phyloP scores from a whole-genome alignment of 2,888 invertebrate genomes.

The Ectropis crepuscularia region DNA sequence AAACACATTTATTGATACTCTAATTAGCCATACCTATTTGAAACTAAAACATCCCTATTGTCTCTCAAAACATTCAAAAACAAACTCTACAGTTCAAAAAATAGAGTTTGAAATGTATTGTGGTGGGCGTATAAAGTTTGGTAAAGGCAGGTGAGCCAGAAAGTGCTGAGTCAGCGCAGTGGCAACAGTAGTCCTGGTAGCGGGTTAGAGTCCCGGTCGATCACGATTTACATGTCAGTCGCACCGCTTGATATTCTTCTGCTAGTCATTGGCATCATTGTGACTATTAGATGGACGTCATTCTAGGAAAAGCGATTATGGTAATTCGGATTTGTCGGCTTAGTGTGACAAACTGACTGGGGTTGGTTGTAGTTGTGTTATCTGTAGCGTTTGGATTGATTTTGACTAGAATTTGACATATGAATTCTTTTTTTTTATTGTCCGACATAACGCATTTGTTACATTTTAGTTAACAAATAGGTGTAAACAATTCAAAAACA shows the following conservation, averaged over 20 bases:
- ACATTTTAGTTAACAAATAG: no score
- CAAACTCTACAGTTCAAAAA: neutral
- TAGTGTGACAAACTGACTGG: slow-evolving; percentile 42
- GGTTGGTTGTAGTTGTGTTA: slow-evolving; percentile 8
- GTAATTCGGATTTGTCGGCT: slow-evolving; percentile 59
- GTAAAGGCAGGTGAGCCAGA: slow-evolving; percentile 72
- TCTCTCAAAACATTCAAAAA: slow-evolving; percentile 7
- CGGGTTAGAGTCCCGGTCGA: slow-evolving; percentile 73
- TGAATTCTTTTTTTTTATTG: no score
- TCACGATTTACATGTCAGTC: slow-evolving; percentile 84
- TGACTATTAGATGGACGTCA: slow-evolving; percentile 37
- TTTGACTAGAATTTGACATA: neutral
- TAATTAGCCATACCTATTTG: slow-evolving; percentile 35
- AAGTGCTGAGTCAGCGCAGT: slow-evolving; percentile 79
- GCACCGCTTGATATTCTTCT: slow-evolving; percentile 82
- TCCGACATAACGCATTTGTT: no score
- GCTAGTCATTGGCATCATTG: slow-evolving; percentile 67
- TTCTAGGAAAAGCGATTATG: slow-evolving; percentile 72
- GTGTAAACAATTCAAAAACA: no score
- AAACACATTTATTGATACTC: slow-evolving; percentile 36
- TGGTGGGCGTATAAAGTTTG: slow-evolving; percentile 19
- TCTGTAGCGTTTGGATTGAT: slow-evolving; percentile 11
- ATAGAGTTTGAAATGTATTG: slow-evolving; percentile 29
- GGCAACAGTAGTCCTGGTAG: slow-evolving; percentile 83
- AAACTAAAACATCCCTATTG: slow-evolving; percentile 29